Percentiles rank a stretch among this genome's conserved stretches.
Conservation (phyloP, 1,140 invertebrate genomes). For the Oppia nitens region DNA sequence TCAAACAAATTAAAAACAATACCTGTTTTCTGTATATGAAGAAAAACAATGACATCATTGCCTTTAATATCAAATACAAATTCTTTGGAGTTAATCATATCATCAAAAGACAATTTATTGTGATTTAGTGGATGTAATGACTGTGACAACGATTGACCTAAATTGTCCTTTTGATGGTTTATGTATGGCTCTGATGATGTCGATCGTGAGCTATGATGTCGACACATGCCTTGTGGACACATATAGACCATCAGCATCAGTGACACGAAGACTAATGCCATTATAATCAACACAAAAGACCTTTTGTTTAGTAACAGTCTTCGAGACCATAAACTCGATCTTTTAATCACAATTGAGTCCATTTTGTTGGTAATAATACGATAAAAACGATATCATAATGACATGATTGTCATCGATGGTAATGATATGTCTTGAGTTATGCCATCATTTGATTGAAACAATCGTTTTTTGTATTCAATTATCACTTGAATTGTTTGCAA, state of each 20-base stretch:
- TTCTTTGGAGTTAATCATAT: conserved; percentile 18
- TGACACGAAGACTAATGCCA: background rate
- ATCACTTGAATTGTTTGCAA: too few species aligned
- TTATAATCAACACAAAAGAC: background rate
- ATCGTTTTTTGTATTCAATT: too few species aligned
- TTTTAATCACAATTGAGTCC: too few species aligned
- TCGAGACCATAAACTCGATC: too few species aligned
- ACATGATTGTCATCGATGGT: too few species aligned
- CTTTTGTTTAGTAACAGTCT: background rate
- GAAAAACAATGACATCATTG: conserved; percentile 90
- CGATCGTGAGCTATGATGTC: background rate
- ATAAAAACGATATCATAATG: too few species aligned
- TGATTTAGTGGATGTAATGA: background rate
- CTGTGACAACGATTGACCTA: background rate
- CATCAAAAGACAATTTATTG: conserved; percentile 20
- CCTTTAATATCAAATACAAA: conserved; percentile 43
- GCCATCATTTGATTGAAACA: too few species aligned
- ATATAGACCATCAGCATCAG: background rate
- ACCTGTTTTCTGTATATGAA: conserved; percentile 94
- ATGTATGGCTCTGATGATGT: background rate
- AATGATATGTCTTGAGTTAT: too few species aligned
- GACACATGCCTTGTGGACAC: background rate
- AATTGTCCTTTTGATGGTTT: background rate
- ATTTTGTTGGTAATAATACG: too few species aligned
- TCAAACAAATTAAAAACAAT: background rate